Evolutionary conservation across 2,113 vertebrate species (phyloP), one percentile per base, ranked within the genome.

Genomic region (Saimiri boliviensis): DNA sequence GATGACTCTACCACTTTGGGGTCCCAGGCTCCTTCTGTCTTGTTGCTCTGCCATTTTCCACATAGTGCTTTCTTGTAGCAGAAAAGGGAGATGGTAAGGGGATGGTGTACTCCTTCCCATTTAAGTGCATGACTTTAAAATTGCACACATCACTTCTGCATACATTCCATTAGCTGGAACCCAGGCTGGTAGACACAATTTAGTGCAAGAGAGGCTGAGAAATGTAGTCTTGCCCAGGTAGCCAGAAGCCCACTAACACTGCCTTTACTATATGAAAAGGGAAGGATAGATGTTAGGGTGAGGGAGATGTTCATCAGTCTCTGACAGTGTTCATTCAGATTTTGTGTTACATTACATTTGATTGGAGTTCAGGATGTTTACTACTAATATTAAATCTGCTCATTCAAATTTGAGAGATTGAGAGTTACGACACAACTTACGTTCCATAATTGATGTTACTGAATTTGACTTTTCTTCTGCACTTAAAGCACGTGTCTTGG

Each of bases 261-360:
- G 70, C 87, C 80, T 5, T 63, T 58, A 35, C 71, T 76, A 2
- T 77, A 13, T 63, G 9, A 40, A 76, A 76, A 52, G n/a, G 23
- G 30, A 20, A 70, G 30, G 30, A 6, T 35, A 47, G 91, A 42
- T 40, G 11, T n/a, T 85, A 56, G 45, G 49, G 37, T 73, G 45
- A 94, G 30, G n/a, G 81, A 81, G 45, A 25, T 32, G 35, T 14
- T 83, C 25, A 35, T 5, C 45, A 30, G 16, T 73, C 71, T 79
- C 47, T 89, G 84, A n/a, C 32, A 35, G 32, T 84, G 47, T 87
- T 60, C 58, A 16, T 93, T 95, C 23, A 37, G 37, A 12, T 89
- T 88, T 91, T 96, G 74, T 76, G 30, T 92, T 79, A 56, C 0
- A 1, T 87, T 94, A 42, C 32, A 16, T 91, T 93, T 94, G 54